phyloP scores from a whole-genome alignment of 2,113 vertebrate genomes.

The Sorex araneus region DNA sequence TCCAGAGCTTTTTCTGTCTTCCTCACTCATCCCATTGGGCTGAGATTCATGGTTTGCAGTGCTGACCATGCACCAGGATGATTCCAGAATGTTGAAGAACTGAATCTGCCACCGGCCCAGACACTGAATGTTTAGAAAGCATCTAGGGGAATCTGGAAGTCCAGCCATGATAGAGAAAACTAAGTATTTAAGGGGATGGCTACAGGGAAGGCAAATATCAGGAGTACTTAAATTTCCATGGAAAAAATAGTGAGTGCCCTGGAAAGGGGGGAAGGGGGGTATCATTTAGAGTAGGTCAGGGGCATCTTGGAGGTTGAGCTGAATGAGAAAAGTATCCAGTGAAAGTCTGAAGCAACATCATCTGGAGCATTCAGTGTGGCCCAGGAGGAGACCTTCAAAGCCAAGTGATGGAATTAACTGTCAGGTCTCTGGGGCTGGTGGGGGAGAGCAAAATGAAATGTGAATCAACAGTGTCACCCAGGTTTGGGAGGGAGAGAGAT shows the following conservation, averaged over 20 bases:
- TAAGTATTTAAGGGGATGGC: background rate
- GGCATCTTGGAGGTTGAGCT: background rate
- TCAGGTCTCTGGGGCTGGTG: background rate
- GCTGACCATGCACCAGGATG: background rate
- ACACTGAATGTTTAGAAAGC: conserved; percentile 13
- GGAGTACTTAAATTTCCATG: background rate
- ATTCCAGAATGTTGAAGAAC: background rate
- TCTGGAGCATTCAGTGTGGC: conserved; percentile 43
- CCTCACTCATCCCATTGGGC: background rate
- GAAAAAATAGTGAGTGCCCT: background rate
- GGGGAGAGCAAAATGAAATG: background rate
- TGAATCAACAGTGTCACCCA: background rate
- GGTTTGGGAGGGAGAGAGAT: background rate
- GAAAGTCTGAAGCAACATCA: conserved; percentile 7
- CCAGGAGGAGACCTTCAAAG: conserved; percentile 28
- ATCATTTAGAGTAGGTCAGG: background rate
- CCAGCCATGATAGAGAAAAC: background rate
- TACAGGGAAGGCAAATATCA: background rate
- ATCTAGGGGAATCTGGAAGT: conserved; percentile 5
- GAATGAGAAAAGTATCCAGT: conserved; percentile 1
- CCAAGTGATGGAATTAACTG: conserved; percentile 46
- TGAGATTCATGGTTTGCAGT: background rate
- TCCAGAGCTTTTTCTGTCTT: background rate
- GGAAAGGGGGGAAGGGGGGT: accelerated
- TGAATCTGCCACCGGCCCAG: background rate